These are phyloP conservation scores for Alces alces DNA, from an alignment of 2,113 vertebrate species.

Conservation along the genomic window DNA sequence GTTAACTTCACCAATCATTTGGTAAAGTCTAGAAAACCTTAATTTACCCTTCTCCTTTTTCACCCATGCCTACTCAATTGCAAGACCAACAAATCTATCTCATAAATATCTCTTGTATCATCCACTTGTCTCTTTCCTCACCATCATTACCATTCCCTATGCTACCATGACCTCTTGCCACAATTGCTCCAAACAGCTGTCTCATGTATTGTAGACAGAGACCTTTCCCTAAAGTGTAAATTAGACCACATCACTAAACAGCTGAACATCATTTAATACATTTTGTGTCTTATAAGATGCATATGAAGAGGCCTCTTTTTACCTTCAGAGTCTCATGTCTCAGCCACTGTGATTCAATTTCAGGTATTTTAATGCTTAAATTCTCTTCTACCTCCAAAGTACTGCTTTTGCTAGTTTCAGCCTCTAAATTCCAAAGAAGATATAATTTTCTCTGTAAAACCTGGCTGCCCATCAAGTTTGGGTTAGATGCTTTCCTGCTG, in stretches of 20 bases:
- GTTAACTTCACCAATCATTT: not conserved
- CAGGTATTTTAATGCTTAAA: not conserved
- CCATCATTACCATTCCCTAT: too few relatives aligned
- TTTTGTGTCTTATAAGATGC: not conserved
- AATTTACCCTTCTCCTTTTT: not conserved
- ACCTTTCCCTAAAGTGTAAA: not conserved
- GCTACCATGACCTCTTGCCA: too few relatives aligned
- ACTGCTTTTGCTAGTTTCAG: not conserved
- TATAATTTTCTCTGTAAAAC: not conserved
- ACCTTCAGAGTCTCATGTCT: not conserved
- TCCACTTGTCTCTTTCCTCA: not conserved
- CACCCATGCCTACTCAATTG: not conserved
- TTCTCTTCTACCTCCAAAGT: not conserved
- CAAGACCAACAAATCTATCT: not conserved
- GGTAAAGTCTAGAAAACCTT: not conserved
- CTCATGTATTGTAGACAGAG: not conserved
- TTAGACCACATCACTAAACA: not conserved
- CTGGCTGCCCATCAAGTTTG: not conserved
- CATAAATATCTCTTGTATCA: not conserved
- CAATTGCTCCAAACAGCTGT: not conserved
- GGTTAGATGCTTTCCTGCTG: not conserved
- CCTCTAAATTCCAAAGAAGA: not conserved
- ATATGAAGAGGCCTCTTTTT: not conserved
- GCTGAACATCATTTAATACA: not conserved
- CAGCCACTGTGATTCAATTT: not conserved